Evolutionary conservation across 2,888 invertebrate species (phyloP).

Genomic region (Malthinus flaveolus): DNA sequence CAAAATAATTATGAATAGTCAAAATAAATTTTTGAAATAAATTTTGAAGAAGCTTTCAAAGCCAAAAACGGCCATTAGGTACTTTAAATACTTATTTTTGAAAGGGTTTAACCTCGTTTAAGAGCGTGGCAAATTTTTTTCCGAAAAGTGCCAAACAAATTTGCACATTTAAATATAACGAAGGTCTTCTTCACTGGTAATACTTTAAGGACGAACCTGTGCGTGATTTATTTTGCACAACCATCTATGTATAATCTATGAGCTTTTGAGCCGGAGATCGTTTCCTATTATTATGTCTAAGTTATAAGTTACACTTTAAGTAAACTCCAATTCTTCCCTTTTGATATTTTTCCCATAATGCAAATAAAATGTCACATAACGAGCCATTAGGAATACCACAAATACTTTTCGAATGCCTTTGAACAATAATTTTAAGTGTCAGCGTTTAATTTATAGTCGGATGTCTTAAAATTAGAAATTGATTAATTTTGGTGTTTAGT

Average conservation of each 20-base stretch:
- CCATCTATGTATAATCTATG: background rate
- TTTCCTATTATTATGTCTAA: background rate
- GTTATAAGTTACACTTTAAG: background rate
- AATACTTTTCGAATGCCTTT: slow-evolving; percentile 47
- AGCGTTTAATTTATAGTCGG: slow-evolving; percentile 47
- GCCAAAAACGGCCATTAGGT: slow-evolving; percentile 15
- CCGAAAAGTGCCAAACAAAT: slow-evolving; percentile 7
- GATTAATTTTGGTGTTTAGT: slow-evolving; percentile 54
- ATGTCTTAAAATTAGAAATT: slow-evolving; percentile 55
- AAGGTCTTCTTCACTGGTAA: background rate
- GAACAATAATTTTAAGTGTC: slow-evolving; percentile 47
- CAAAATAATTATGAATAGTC: slow-evolving; percentile 1
- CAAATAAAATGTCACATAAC: slow-evolving; percentile 46
- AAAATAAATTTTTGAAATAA: slow-evolving; percentile 24
- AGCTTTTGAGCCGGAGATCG: too few relatives aligned
- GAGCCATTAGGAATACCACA: slow-evolving; percentile 49
- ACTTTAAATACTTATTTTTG: slow-evolving; percentile 16
- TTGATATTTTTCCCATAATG: slow-evolving; percentile 28
- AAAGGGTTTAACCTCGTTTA: slow-evolving; percentile 36
- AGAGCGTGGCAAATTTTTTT: slow-evolving; percentile 29
- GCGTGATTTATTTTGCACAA: background rate
- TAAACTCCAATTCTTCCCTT: background rate
- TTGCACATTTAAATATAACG: slow-evolving; percentile 11
- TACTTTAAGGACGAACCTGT: background rate
- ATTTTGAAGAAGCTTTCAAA: slow-evolving; percentile 29